phyloP scores from a whole-genome alignment of 2,113 vertebrate species.

The Athene cunicularia region DNA sequence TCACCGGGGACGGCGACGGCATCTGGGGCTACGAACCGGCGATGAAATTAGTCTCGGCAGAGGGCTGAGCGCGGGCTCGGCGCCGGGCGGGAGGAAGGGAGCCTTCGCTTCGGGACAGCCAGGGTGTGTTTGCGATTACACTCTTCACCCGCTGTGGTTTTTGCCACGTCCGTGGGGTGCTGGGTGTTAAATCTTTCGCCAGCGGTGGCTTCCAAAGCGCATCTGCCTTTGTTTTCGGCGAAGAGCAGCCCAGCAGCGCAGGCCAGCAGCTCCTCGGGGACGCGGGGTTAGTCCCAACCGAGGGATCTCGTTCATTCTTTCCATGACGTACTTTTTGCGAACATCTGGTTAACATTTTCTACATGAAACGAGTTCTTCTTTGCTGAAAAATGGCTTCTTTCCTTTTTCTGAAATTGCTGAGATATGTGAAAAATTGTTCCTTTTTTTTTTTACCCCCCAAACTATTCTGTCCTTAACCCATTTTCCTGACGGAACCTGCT shows the following conservation, averaged over 20 bases:
- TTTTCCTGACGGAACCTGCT: background rate
- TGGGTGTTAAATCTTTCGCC: background rate
- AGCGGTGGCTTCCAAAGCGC: background rate
- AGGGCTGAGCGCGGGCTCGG: fast-evolving
- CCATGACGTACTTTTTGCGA: background rate
- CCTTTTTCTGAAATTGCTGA: background rate
- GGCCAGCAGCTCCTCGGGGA: background rate
- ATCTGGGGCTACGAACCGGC: background rate
- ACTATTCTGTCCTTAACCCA: background rate
- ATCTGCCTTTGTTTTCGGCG: background rate
- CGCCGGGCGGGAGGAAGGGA: background rate
- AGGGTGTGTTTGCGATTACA: background rate
- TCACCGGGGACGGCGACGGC: fast-evolving
- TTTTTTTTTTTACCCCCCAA: fast-evolving
- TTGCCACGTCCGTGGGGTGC: fast-evolving
- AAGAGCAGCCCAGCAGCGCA: background rate
- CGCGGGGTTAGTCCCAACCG: fast-evolving
- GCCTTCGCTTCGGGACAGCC: background rate
- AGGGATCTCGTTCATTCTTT: background rate
- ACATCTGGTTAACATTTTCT: constrained; percentile 49
- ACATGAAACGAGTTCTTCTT: background rate
- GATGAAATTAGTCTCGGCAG: background rate
- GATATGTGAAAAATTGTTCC: background rate
- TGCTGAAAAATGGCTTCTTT: background rate
- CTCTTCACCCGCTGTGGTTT: background rate